A percentile compares a stretch with the other conserved stretches of the same genome.
phyloP scores from a whole-genome alignment of 2,797 vertebrate species.

The Tarsius wallacei region DNA sequence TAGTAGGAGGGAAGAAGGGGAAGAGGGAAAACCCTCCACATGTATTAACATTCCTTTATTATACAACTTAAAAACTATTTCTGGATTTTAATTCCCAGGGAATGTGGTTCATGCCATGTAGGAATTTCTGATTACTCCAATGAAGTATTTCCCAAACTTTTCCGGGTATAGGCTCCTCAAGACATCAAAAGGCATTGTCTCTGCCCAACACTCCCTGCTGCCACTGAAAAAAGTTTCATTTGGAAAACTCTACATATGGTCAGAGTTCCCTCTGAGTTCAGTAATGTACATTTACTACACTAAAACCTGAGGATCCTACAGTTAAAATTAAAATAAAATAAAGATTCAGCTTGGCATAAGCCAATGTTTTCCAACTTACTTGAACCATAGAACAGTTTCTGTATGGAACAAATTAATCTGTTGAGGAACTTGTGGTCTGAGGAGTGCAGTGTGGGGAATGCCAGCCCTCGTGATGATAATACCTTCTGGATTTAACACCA shows the following conservation, averaged over 20 bases:
- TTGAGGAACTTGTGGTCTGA: not conserved
- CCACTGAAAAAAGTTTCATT: not conserved
- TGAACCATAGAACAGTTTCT: constrained; percentile 5
- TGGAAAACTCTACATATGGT: not conserved
- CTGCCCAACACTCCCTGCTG: not conserved
- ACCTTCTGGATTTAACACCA: not conserved
- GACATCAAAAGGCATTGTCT: not conserved
- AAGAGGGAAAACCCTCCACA: not conserved
- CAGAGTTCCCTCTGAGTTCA: not conserved
- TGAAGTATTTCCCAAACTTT: not conserved
- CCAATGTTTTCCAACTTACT: not conserved
- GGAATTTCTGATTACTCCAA: constrained; percentile 10
- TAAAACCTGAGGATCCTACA: not conserved
- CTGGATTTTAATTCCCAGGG: not conserved
- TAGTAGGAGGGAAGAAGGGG: not conserved
- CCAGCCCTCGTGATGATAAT: not conserved
- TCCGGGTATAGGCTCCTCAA: not conserved
- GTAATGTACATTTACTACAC: not conserved
- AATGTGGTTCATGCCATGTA: not conserved
- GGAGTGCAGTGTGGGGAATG: not conserved
- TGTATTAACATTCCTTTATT: not conserved
- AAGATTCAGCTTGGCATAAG: not conserved
- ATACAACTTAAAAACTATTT: constrained; percentile 25
- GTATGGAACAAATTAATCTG: not conserved
- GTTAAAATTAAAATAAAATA: constrained; percentile 49